Evolutionary conservation across 2,888 invertebrate genomes (phyloP), one percentile per base, ranked within the genome.

Genomic region (Philaethria dido): DNA sequence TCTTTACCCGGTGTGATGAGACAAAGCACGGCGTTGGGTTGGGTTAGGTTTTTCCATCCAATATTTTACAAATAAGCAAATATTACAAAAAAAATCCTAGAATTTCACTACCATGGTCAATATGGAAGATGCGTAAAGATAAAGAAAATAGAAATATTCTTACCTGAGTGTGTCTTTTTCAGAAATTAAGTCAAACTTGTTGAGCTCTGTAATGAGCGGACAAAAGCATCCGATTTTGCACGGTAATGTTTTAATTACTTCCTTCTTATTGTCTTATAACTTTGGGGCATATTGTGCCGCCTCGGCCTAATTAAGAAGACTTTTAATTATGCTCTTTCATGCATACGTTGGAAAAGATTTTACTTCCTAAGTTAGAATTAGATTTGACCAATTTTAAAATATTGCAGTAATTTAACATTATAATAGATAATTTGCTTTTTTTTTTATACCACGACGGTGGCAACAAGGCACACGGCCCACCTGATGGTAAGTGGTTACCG

Each of bases 231-330:
- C 75, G 81, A 82, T 83, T 84, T 81, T 76, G 80, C 78, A 81
- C 79, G 80, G 78, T 82, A 85, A 86, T 88, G 86, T 87, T 88
- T 86, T 87, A 88, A 88, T 87, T 85, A 85, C 84, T 81, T 81
- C 80, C 78, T 78, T 76, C 80, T 78, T 80, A 85, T 80, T 85
- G 80, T 85, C 83, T 86, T 84, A 83, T 80, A 82, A 80, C 82
- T 86, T 81, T 75, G 68, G 74, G 77, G 78, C 78, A 76, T 75
- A 80, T 79, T 82, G 50, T 52, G 78, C 76, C 74, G 78, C 80
- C 77, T 73, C 73, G 72, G 77, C 74, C 81, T 84, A 85, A 88
- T 88, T 84, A 88, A 80, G 76, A 74, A 77, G 79, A 78, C 42
- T 84, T 84, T 84, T 86, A 86, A 86, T 87, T 85, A 88, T 84